Base-by-base conservation (phyloP, 2,797 vertebrate genomes). In the Neomorphus geoffroyi region DNA sequence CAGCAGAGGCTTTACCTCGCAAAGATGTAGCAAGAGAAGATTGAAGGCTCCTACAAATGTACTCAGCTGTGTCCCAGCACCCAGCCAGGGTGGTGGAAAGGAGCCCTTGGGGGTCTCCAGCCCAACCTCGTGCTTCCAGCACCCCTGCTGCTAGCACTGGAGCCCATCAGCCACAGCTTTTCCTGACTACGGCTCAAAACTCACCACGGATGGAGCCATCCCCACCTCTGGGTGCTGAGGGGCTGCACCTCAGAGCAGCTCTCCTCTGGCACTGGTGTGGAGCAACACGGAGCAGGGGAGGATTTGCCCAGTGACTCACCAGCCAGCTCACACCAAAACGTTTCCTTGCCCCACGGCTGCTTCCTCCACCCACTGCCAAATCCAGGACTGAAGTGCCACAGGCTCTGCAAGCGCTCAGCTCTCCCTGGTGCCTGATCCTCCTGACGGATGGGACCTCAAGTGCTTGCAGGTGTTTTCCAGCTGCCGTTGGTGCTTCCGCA, bases 81-180 rank as follows among this genome's bases (percentile, higher is more conserved):
- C 8, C 26, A 10, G 66, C 5, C 0, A 0, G 21, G 37, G 48
- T 4, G 1, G 53, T 1, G 24, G 11, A 0, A 0, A 70, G 22
- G 28, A 33, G 11, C 19, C 39, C 37, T 8, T 26, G 41, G 13
- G 45, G 30, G 33, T 58, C 60, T 62, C 67, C 57, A 3, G 56
- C 2, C 16, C 74, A 51, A 12, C 27, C 37, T 54, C 62, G 51
- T 35, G 66, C 61, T 51, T 18, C 6, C 1, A 64, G 83, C 62
- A 11, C 22, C 5, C 27, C 66, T 58, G 43, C 19, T 18, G 18
- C 65, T 2, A 1, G 35, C 84, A 26, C 17, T 13, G 26, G 30
- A 66, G 41, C 64, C 0, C 1, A 35, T 10, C 43, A n/a, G 60
- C n/a, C 64, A 6, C 46, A 4, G 39, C n/a, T 56, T 26, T 33